Evolutionary conservation across 2,797 vertebrate species (phyloP), one percentile per base, ranked within the genome.

Genomic region (Novumbra hubbsi): DNA sequence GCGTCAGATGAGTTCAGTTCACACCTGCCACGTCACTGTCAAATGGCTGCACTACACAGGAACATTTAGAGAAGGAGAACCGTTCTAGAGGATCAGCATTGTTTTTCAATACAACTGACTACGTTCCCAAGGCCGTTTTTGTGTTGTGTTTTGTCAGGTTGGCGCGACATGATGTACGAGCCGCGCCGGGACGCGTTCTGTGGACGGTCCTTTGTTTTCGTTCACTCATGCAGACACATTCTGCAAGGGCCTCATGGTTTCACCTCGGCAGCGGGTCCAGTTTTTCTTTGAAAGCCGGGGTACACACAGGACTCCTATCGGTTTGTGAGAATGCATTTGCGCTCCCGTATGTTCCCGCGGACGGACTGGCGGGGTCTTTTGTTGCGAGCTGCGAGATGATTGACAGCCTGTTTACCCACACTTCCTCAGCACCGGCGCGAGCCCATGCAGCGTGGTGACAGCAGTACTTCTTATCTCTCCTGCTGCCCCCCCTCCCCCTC

Each of bases 351-450:
- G 28, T 75, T 75, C 60, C 16, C 5, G 28, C 28, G 17, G 15
- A 65, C 28, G 70, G 60, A 65, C 38, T 16, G 68, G 28, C 45
- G 21, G 41, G 41, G 41, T 9, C 2, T 45, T 32, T 65, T 75
- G 52, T 28, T 64, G 68, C 21, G 64, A 24, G 50, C 72, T 50
- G 63, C 52, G 74, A 70, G 49, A 30, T 50, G 74, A 75, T 64
- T 71, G 74, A 49, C 74, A 75, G 74, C 14, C 68, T 49, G 41
- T 70, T 75, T 70, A 64, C 48, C 38, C 32, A 14, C 30, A 34
- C 21, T 52, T 50, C 68, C 60, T 21, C n/a, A 14, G 57, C 60
- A 71, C 24, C 49, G 45, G 38, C 15, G 7, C 45, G 34, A 4
- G 55, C 3, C 55, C 55, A 24, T 60, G 52, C 67, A 30, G 68